phyloP scores from a whole-genome alignment of 2,113 vertebrate genomes.

The Arenaria interpres region DNA sequence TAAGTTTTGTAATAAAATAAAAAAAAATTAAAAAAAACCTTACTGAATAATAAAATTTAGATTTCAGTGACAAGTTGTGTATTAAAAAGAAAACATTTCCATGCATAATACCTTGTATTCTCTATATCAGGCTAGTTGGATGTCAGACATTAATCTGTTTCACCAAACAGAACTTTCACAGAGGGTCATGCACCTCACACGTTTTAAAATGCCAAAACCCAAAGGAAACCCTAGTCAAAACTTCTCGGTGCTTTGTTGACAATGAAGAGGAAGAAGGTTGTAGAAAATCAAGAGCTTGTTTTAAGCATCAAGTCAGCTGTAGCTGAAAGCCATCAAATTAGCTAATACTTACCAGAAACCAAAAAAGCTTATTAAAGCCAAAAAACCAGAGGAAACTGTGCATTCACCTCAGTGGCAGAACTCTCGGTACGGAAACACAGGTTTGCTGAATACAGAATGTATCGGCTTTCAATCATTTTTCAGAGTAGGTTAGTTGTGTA shows the following conservation, averaged over 20 bases:
- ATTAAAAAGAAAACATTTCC: neutral
- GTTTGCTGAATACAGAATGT: neutral
- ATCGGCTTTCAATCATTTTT: neutral
- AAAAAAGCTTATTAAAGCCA: neutral
- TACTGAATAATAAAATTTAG: neutral
- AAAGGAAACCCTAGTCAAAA: neutral
- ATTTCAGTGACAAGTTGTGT: neutral
- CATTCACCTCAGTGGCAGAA: neutral
- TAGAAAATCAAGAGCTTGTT: neutral
- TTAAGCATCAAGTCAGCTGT: neutral
- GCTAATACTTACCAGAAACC: neutral
- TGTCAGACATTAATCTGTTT: neutral
- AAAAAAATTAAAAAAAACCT: neutral
- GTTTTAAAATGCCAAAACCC: neutral
- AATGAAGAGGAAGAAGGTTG: neutral
- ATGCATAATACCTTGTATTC: neutral
- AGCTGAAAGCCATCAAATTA: neutral
- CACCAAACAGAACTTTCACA: neutral
- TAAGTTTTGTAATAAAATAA: neutral
- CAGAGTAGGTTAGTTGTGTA: neutral
- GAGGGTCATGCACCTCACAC: neutral
- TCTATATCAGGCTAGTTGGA: neutral
- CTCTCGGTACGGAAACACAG: neutral
- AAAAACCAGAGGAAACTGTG: neutral
- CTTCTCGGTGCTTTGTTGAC: neutral